Conservation (phyloP, 2,113 vertebrate genomes). For the Coryphaenoides rupestris region DNA sequence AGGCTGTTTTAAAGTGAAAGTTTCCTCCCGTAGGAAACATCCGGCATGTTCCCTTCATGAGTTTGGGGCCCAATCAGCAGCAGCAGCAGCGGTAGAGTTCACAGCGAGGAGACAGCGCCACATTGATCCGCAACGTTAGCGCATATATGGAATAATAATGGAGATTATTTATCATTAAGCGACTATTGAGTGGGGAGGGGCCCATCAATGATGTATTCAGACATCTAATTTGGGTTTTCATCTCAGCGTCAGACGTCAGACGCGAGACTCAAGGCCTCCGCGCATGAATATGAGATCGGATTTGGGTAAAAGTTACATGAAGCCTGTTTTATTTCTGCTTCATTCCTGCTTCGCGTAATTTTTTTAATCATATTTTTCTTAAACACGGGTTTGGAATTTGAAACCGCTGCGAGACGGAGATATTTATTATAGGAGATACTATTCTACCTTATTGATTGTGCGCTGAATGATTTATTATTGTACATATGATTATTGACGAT, state of each 20-base stretch:
- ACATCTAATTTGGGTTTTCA: slow-evolving; percentile 57
- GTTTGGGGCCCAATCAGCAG: slow-evolving; percentile 38
- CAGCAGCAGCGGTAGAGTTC: slow-evolving; percentile 48
- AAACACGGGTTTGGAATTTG: too few species aligned
- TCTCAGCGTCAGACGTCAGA: slow-evolving; percentile 32
- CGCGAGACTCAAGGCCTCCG: slow-evolving; percentile 54
- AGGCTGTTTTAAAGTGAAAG: slow-evolving; percentile 22
- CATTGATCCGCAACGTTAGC: slow-evolving; percentile 60
- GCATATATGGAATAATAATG: slow-evolving; percentile 64
- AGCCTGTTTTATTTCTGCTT: slow-evolving; percentile 20
- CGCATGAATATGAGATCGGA: slow-evolving; percentile 39
- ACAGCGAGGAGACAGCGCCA: slow-evolving; percentile 32
- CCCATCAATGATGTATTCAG: slow-evolving; percentile 65
- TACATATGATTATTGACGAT: too few species aligned
- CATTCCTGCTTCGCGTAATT: too few species aligned
- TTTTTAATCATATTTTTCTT: slow-evolving; percentile 24
- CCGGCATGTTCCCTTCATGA: slow-evolving; percentile 41
- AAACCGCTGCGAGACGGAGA: too few species aligned
- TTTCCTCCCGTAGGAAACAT: slow-evolving; percentile 14
- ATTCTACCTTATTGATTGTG: too few species aligned
- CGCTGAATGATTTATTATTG: too few species aligned
- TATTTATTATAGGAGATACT: too few species aligned
- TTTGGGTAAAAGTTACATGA: slow-evolving; percentile 3
- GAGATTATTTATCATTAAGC: slow-evolving; percentile 68
- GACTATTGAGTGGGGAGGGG: slow-evolving; percentile 52